Conservation (phyloP, 1,140 invertebrate species). For the Palaemon carinicauda region DNA sequence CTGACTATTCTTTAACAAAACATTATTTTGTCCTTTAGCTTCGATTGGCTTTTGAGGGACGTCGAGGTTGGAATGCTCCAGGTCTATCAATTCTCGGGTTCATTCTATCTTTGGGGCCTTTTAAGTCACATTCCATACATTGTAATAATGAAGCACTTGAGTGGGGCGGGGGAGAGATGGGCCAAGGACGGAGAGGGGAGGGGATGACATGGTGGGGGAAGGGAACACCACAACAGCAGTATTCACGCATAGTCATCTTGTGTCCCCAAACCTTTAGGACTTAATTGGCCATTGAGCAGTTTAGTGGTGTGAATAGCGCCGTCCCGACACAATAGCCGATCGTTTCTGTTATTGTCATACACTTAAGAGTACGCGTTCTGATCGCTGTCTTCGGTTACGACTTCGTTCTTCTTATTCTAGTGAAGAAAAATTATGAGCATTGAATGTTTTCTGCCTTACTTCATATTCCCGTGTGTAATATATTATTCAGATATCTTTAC, state of each 20-base stretch:
- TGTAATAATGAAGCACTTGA: too few species aligned
- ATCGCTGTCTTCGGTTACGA: neutral
- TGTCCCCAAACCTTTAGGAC: slow-evolving; percentile 19
- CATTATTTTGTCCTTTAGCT: too few species aligned
- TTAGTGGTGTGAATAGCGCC: slow-evolving; percentile 23
- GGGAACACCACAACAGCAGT: neutral
- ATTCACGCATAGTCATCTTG: neutral
- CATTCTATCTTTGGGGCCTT: too few species aligned
- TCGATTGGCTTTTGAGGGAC: too few species aligned
- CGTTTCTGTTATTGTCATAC: slow-evolving; percentile 29
- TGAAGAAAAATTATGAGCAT: too few species aligned
- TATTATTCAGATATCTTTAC: too few species aligned
- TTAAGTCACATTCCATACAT: too few species aligned
- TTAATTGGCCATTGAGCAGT: slow-evolving; percentile 41
- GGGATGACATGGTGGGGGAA: neutral
- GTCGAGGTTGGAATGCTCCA: too few species aligned
- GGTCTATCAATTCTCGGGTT: too few species aligned
- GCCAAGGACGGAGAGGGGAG: neutral
- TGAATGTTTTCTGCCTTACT: neutral
- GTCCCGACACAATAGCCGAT: slow-evolving; percentile 20
- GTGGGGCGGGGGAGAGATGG: neutral
- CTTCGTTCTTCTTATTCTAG: neutral
- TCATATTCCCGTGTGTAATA: neutral
- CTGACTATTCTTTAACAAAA: too few species aligned
- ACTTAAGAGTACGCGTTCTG: slow-evolving; percentile 22